Conservation (phyloP, 2,888 invertebrate genomes). For the Antheraea yamamai region DNA sequence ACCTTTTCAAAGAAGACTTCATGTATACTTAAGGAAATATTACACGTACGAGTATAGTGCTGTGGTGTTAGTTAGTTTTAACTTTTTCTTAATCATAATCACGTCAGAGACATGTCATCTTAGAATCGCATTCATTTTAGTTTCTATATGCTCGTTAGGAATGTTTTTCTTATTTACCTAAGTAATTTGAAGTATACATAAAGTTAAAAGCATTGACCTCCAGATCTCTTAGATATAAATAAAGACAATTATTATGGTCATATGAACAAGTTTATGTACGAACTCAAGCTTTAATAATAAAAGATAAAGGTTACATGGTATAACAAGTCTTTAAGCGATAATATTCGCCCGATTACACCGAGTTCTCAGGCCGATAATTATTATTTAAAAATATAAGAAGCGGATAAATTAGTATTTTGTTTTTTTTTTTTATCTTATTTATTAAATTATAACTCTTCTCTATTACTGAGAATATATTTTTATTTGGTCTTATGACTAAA, state of each 20-base stretch:
- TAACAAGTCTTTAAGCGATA: not conserved
- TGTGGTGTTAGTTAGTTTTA: not conserved
- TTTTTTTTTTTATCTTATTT: not conserved
- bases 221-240: not conserved
- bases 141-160: not conserved
- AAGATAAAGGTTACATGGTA: not conserved
- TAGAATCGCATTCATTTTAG: not conserved
- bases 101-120: not conserved
- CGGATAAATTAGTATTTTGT: not conserved
- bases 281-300: not conserved
- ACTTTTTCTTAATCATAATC: not conserved
- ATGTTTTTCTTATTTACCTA: not conserved
- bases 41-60: not conserved
- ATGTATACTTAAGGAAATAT: not conserved
- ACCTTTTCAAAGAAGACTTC: not conserved
- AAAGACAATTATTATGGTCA: not conserved
- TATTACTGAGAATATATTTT: too few relatives aligned
- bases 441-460: too few relatives aligned
- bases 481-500: too few relatives aligned
- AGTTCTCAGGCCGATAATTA: not conserved
- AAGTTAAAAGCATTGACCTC: too few relatives aligned
- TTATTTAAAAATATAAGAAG: not conserved
- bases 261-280: not conserved
- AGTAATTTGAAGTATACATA: too few relatives aligned
- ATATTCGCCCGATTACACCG: conserved; percentile 9